Percentiles rank a stretch among this genome's conserved stretches.
These are phyloP conservation scores for Petrocephalus schoutedeni DNA, from an alignment of 2,797 vertebrate genomes.

Conservation along the genomic window DNA sequence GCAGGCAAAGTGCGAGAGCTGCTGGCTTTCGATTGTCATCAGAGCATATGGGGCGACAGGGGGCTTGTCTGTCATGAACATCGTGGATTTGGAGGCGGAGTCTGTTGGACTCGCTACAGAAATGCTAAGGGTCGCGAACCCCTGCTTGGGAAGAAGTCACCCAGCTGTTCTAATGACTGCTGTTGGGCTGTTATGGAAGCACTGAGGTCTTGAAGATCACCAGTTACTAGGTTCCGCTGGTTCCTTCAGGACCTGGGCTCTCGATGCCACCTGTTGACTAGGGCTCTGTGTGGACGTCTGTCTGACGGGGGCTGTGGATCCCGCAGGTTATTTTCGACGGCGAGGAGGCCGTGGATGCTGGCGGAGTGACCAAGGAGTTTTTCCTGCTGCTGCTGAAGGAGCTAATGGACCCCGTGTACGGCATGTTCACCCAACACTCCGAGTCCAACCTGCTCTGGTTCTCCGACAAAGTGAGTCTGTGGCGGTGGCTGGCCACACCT, in stretches of 20 bases:
- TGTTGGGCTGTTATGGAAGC: background rate
- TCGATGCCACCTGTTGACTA: background rate
- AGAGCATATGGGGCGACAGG: background rate
- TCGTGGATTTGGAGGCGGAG: background rate
- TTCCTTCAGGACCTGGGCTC: background rate
- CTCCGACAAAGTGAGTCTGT: constrained; percentile 81
- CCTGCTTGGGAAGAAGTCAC: background rate
- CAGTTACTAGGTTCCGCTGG: background rate
- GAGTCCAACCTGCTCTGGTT: constrained; percentile 96
- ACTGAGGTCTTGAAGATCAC: background rate
- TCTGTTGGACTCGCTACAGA: background rate
- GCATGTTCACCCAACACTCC: constrained; percentile 92
- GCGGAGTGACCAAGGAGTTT: constrained; percentile 95
- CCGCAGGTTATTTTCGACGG: constrained; percentile 91
- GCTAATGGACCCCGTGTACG: constrained; percentile 90
- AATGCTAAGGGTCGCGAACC: background rate
- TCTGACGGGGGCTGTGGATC: background rate
- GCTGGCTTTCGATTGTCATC: background rate
- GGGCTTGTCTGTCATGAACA: background rate
- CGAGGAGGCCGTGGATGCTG: constrained; percentile 92
- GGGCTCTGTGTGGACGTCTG: background rate
- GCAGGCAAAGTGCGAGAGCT: background rate
- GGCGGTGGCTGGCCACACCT: background rate
- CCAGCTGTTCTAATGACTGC: background rate
- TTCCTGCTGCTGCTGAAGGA: constrained; percentile 92